These are phyloP conservation scores for Cinara cedri DNA, from an alignment of 2,888 invertebrate species.

Conservation along the genomic window DNA sequence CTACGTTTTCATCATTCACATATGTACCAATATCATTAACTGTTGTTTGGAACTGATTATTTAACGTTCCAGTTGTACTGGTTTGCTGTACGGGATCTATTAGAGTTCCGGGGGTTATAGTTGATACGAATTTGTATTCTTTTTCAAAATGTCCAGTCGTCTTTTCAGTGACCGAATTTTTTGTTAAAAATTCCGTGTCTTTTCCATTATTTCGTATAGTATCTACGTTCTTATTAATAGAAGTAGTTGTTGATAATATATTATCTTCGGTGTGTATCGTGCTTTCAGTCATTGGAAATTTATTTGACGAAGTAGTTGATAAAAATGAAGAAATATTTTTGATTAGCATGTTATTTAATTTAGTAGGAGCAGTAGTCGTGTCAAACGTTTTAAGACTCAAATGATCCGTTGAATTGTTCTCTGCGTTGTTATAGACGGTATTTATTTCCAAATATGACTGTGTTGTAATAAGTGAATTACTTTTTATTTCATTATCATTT, in stretches of 20 bases:
- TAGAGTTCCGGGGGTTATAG: background rate
- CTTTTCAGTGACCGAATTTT: background rate
- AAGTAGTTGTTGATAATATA: background rate
- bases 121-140: background rate
- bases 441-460: background rate
- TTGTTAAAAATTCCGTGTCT: background rate
- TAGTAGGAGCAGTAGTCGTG: background rate
- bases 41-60: background rate
- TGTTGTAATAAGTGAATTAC: background rate
- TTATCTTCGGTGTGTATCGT: background rate
- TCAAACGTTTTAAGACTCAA: background rate
- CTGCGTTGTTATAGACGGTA: background rate
- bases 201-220: background rate
- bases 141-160: background rate
- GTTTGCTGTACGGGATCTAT: background rate
- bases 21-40: background rate
- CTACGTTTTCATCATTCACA: background rate
- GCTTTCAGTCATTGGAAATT: background rate
- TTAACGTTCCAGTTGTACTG: background rate
- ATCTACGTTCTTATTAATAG: background rate
- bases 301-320: background rate
- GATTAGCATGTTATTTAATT: background rate
- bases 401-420: background rate
- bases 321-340: background rate
- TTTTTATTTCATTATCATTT: slow-evolving; percentile 5